Evolutionary conservation across 2,888 invertebrate genomes (phyloP), one percentile per base, ranked within the genome.

Genomic region (Molanna angustata): DNA sequence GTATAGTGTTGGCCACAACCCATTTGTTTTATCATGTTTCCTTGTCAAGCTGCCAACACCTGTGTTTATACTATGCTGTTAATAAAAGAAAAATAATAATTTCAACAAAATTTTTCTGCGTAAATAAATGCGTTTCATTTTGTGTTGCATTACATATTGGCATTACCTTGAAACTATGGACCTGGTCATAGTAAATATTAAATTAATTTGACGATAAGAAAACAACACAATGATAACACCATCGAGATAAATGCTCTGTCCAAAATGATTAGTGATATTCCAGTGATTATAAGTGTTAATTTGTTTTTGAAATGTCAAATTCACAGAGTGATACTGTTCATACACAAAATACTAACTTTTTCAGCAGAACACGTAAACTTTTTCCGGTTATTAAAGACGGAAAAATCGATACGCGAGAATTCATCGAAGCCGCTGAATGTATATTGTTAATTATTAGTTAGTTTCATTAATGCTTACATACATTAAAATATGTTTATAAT

Each of bases 401-500:
- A 39, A 80, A 78, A 70, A 79, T 88, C 61, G 76, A 80, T 62
- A 76, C 84, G 11, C 69, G 68, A 54, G 64, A 74, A 58, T 88
- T 86, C 71, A 67, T 88, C 52, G 72, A 74, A 58, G 84, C 86
- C 41, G 71, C 84, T 32, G 73, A 71, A 60, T 80, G 80, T 65
- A 73, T 86, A 62, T 78, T 86, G n/a, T 64, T 66, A 53, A 65
- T 85, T 62, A 75, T 87, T 61, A 86, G 88, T 86, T 73, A 69
- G 80, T 73, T 46, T 54, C 19, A 48, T 27, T 19, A n/a, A n/a
- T n/a, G n/a, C 40, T 35, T 31, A 33, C 14, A 40, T n/a, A 6
- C 21, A 43, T 46, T 18, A 50, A 21, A 20, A 22, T 47, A 16
- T 47, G 46, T 19, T 1, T n/a, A 32, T 17, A 1, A 32, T 32